These are phyloP conservation scores for Catharus fuscescens DNA, from an alignment of 2,113 vertebrate species.

Conservation along the genomic window DNA sequence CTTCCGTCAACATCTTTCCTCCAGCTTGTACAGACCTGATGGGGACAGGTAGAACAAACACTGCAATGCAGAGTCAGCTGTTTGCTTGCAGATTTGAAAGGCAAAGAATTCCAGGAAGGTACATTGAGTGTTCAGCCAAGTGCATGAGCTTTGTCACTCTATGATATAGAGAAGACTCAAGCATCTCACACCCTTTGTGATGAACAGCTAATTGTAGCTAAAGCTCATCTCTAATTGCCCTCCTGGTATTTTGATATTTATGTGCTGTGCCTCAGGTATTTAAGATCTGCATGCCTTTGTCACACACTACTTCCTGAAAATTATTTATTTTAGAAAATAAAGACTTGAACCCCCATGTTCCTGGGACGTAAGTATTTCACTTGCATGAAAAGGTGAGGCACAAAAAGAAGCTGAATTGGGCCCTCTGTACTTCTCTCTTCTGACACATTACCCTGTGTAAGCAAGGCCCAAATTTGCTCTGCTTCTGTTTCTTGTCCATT, in stretches of 20 bases:
- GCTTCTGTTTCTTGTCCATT: not conserved
- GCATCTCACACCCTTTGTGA: not conserved
- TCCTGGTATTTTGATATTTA: not conserved
- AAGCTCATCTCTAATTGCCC: not conserved
- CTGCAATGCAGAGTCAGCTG: conserved; percentile 79
- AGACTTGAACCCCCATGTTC: fast-evolving
- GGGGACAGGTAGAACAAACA: conserved; percentile 68
- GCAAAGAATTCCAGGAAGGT: conserved; percentile 49
- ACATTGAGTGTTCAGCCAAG: not conserved
- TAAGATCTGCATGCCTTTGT: not conserved
- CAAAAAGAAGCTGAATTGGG: not conserved
- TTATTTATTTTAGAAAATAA: not conserved
- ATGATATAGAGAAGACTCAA: not conserved
- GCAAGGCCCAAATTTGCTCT: not conserved
- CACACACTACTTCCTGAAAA: not conserved
- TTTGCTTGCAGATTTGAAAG: conserved; percentile 67
- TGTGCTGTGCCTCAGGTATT: not conserved
- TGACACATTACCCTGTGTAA: not conserved
- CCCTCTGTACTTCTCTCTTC: not conserved
- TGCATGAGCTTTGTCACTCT: not conserved
- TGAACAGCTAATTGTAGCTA: not conserved
- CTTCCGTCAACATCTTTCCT: conserved; percentile 81
- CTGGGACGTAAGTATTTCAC: not conserved
- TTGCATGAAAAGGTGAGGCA: not conserved
- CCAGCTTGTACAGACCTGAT: conserved; percentile 68